Conservation (phyloP, 2,797 vertebrate species). For the Manis crassicaudata region DNA sequence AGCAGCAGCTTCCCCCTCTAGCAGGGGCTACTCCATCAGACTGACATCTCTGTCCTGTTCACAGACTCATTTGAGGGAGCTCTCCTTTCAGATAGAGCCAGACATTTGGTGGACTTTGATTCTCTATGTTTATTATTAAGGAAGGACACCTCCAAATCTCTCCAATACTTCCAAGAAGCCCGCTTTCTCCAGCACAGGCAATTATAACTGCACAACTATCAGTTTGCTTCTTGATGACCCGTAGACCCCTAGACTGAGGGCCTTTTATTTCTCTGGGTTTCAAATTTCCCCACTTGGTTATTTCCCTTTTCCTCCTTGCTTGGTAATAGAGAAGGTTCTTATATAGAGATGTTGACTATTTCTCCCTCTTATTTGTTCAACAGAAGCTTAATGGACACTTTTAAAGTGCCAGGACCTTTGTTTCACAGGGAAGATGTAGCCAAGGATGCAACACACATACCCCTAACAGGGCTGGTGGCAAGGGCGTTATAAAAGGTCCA, state of each 20-base stretch:
- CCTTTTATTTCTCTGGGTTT: background rate
- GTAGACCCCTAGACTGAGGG: background rate
- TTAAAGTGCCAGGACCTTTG: background rate
- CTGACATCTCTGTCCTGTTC: accelerated
- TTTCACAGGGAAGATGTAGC: background rate
- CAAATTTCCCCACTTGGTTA: background rate
- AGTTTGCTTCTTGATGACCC: background rate
- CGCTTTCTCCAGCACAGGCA: background rate
- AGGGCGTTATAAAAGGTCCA: background rate
- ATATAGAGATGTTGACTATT: background rate
- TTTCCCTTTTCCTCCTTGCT: background rate
- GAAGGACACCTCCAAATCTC: background rate
- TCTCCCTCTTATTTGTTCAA: background rate
- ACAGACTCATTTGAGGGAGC: background rate
- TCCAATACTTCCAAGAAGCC: background rate
- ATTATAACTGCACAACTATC: background rate
- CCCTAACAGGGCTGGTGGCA: background rate
- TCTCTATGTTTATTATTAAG: background rate
- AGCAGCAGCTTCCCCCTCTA: background rate
- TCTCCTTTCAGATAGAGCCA: background rate
- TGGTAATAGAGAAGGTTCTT: background rate
- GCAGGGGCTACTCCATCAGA: accelerated
- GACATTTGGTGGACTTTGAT: background rate
- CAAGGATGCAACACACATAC: accelerated
- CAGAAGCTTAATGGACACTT: background rate